A percentile compares a stretch with the other conserved stretches of the same genome.
These are phyloP conservation scores for Babyrousa celebensis DNA, from an alignment of 2,797 vertebrate genomes.

Conservation along the genomic window DNA sequence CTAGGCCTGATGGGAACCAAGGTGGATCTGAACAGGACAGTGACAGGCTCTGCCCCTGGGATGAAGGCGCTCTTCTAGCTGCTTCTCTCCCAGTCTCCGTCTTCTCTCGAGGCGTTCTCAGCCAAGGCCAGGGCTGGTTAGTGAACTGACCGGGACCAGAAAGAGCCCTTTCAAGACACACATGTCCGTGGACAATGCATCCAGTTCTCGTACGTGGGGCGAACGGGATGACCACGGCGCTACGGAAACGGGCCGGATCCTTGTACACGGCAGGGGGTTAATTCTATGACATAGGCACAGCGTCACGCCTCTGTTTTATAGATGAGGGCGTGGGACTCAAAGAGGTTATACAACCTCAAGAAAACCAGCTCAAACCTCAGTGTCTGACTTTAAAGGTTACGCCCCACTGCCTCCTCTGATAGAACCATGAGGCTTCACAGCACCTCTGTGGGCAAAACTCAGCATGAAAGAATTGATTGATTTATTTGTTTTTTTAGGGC, in stretches of 20 bases:
- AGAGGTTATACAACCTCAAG: background rate
- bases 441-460: background rate
- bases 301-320: background rate
- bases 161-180: background rate
- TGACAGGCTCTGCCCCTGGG: background rate
- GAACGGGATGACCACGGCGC: too few species aligned
- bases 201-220: background rate
- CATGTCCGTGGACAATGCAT: background rate
- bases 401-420: background rate
- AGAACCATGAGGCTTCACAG: background rate
- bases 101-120: background rate
- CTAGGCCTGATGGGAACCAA: background rate
- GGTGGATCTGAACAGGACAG: background rate
- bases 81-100: background rate
- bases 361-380: background rate
- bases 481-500: too few species aligned
- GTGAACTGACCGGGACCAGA: background rate
- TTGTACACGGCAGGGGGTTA: background rate
- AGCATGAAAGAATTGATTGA: background rate
- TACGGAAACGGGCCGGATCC: too few species aligned
- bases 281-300: background rate
- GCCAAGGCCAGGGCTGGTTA: background rate
- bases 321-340: background rate
- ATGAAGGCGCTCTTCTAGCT: background rate
- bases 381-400: slow-evolving; percentile 36